A percentile compares a stretch with the other conserved stretches of the same genome.
Evolutionary conservation across 2,888 invertebrate genomes (phyloP).

Genomic region (Urechis unicinctus): DNA sequence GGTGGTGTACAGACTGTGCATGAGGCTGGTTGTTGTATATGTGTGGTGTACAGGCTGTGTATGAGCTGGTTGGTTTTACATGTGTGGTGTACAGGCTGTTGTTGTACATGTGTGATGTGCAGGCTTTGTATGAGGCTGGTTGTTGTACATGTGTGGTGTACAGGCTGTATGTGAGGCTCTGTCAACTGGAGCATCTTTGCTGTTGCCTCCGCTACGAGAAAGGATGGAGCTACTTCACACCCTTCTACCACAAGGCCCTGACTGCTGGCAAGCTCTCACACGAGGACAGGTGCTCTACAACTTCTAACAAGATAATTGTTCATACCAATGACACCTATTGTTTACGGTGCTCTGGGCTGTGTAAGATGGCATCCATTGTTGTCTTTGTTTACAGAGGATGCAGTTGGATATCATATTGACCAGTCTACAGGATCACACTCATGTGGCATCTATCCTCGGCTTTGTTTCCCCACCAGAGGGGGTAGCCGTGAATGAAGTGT

Average conservation of each 20-base stretch:
- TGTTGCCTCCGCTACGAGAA: conserved; percentile 59
- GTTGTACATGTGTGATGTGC: no score
- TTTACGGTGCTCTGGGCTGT: no score
- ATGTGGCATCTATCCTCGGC: conserved; percentile 58
- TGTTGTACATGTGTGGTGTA: no score
- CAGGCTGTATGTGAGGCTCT: conserved; percentile 57
- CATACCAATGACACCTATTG: no score
- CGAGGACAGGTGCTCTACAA: conserved; percentile 55
- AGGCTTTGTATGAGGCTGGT: no score
- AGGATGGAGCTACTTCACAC: conserved; percentile 58
- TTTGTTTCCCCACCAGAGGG: conserved; percentile 38
- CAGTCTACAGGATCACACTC: conserved; percentile 60
- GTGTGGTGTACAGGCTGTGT: no score
- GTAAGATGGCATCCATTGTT: no score
- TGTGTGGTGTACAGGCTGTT: no score
- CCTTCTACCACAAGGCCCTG: conserved; percentile 56
- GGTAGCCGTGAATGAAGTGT: background rate
- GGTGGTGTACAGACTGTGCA: no score
- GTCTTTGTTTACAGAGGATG: conserved; percentile 51
- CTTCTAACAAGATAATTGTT: no score
- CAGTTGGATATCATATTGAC: conserved; percentile 59
- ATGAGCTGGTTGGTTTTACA: no score
- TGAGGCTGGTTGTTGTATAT: no score
- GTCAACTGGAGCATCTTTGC: conserved; percentile 58
- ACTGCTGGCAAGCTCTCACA: conserved; percentile 52